These are phyloP conservation scores for Toxonevra muliebris DNA, from an alignment of 2,888 invertebrate genomes.

Conservation along the genomic window DNA sequence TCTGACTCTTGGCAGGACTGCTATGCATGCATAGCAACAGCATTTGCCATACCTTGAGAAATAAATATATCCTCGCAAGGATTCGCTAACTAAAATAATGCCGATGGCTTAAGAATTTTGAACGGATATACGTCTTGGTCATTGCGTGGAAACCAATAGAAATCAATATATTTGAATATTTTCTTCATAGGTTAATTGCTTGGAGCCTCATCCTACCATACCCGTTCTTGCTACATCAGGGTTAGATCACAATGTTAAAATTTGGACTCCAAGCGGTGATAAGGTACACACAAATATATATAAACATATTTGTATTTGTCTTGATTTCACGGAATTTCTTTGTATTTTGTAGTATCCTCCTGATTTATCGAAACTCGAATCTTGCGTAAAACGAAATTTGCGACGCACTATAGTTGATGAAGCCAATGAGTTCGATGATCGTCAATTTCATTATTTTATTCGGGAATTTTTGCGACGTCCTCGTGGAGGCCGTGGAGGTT, in stretches of 20 bases:
- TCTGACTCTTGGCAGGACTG: background rate
- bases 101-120: too few relatives aligned
- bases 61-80: too few relatives aligned
- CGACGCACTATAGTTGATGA: slow-evolving; percentile 44
- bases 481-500: too few relatives aligned
- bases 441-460: slow-evolving; percentile 58
- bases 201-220: slow-evolving; percentile 88
- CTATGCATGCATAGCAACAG: too few relatives aligned
- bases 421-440: slow-evolving; percentile 48
- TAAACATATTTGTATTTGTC: background rate
- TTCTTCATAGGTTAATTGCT: slow-evolving; percentile 71
- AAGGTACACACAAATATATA: slow-evolving; percentile 42
- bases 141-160: too few relatives aligned
- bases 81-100: too few relatives aligned
- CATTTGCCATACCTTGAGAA: too few relatives aligned
- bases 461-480: slow-evolving; percentile 52
- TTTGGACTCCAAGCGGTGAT: slow-evolving; percentile 79
- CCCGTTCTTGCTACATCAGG: slow-evolving; percentile 90
- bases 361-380: slow-evolving; percentile 49
- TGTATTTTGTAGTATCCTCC: slow-evolving; percentile 48
- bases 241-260: slow-evolving; percentile 89
- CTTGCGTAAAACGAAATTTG: slow-evolving; percentile 56
- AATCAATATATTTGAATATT: too few relatives aligned
- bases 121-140: too few relatives aligned
- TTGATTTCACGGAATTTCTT: slow-evolving; percentile 20